These are phyloP conservation scores for Syngnathus rostellatus DNA, from an alignment of 2,797 vertebrate genomes.

Conservation along the genomic window DNA sequence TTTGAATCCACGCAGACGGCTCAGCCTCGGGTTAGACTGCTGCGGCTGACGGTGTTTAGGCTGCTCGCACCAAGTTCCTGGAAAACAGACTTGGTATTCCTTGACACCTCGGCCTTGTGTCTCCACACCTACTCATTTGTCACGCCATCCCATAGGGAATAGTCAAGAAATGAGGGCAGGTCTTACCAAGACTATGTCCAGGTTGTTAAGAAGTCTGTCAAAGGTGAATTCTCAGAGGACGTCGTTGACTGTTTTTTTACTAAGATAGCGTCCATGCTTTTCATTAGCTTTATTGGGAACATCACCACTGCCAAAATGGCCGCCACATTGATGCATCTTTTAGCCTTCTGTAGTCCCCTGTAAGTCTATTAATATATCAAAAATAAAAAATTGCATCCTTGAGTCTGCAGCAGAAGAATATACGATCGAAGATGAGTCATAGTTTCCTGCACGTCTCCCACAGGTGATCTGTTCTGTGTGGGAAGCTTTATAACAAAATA, in stretches of 20 bases:
- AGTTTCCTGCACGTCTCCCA: conserved; percentile 38
- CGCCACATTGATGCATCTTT: too few relatives aligned
- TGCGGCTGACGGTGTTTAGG: conserved; percentile 2
- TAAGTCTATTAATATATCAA: too few relatives aligned
- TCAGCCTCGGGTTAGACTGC: conserved; percentile 23
- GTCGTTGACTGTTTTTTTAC: conserved; percentile 32
- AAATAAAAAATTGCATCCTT: not conserved
- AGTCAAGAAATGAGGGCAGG: conserved; percentile 48
- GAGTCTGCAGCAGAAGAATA: conserved; percentile 21
- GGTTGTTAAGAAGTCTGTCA: conserved; percentile 55
- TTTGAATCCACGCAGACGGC: conserved; percentile 38
- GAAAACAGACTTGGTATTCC: conserved; percentile 12
- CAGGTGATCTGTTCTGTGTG: conserved; percentile 45
- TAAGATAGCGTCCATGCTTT: too few relatives aligned
- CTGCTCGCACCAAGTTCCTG: conserved; percentile 6
- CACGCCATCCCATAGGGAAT: conserved; percentile 18
- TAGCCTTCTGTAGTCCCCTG: too few relatives aligned
- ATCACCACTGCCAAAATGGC: too few relatives aligned
- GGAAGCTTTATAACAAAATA: not conserved
- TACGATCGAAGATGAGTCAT: conserved; percentile 45
- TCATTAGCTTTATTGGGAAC: too few relatives aligned
- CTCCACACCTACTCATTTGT: conserved; percentile 8
- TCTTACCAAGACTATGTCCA: conserved; percentile 42
- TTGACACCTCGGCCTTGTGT: not conserved
- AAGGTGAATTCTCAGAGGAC: conserved; percentile 21